phyloP scores from a whole-genome alignment of 2,113 vertebrate species.

The Plotosus lineatus region DNA sequence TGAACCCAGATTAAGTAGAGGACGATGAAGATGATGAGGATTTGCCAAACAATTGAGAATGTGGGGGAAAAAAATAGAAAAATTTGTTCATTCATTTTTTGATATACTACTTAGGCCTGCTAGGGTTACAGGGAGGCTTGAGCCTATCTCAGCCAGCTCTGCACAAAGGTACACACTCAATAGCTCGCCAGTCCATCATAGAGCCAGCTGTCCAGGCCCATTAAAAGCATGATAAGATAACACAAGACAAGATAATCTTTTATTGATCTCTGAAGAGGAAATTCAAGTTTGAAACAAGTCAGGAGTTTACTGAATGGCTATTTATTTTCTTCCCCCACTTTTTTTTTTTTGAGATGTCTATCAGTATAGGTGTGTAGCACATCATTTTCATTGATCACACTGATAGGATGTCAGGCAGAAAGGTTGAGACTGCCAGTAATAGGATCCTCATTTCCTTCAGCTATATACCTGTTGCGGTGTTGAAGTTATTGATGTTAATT shows the following conservation, averaged over 20 bases:
- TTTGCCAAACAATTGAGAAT: background rate
- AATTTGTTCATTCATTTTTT: too few species aligned
- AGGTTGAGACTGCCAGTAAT: background rate
- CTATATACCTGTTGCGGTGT: constrained; percentile 18
- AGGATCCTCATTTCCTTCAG: constrained; percentile 31
- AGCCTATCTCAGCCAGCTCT: too few species aligned
- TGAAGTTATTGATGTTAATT: constrained; percentile 36
- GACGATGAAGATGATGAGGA: too few species aligned
- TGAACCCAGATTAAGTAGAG: too few species aligned
- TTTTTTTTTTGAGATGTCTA: background rate
- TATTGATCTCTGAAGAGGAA: too few species aligned
- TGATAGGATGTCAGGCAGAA: constrained; percentile 20
- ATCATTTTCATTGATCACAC: background rate
- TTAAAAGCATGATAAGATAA: background rate
- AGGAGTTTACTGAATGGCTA: background rate
- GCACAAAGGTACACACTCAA: too few species aligned
- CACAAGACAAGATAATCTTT: too few species aligned
- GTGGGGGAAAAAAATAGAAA: background rate
- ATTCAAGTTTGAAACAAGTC: background rate
- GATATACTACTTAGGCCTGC: too few species aligned
- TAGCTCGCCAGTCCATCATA: too few species aligned
- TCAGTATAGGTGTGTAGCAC: background rate
- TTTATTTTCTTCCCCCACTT: background rate
- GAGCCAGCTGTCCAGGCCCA: too few species aligned
- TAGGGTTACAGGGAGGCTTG: too few species aligned